Evolutionary conservation across 2,888 invertebrate genomes (phyloP), one percentile per base, ranked within the genome.

Genomic region (Dysmachus trigonus): DNA sequence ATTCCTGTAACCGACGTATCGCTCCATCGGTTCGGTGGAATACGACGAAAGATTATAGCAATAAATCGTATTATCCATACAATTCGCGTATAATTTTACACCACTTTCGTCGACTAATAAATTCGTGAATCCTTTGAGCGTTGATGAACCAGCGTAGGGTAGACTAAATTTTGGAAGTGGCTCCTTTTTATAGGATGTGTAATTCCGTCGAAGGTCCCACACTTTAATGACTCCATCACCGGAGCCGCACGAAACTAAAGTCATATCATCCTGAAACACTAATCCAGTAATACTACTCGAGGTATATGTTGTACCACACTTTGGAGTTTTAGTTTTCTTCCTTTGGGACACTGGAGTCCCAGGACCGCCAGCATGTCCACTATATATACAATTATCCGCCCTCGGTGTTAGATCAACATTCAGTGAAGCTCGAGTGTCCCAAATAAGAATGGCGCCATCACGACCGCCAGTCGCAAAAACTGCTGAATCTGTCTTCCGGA

Each of bases 381-480:
- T 92, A 73, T 90, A 92, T 62, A 97, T 96, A 84, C 94, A 94
- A 91, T 95, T 95, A 90, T 97, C 97, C 0, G 96, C 95, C 83
- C 93, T 93, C 27, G 94, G 93, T 0, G 91, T 91, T 76, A 91
- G 88, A 87, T 92, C 91, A 33, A 92, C 89, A 86, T 90, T 92
- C 13, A 92, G 92, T 86, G 92, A 93, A 30, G 93, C 93, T 88
- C 96, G 93, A 0, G 94, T 94, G 90, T 98, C 98, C 98, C 98
- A 98, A 22, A 98, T 91, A 89, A 97, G 94, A 22, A 98, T 95
- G 89, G 95, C 95, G 0, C 98, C 98, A 92, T 98, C 98, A 41
- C 98, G 93, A 0, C 96, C 96, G 22, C 98, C 98, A 0, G 97
- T 97, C 0, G 97, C 97, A 93, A 98, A 97, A 1, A 97, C 95